These are phyloP conservation scores for Biston betularia DNA, from an alignment of 2,888 invertebrate genomes.

Conservation along the genomic window DNA sequence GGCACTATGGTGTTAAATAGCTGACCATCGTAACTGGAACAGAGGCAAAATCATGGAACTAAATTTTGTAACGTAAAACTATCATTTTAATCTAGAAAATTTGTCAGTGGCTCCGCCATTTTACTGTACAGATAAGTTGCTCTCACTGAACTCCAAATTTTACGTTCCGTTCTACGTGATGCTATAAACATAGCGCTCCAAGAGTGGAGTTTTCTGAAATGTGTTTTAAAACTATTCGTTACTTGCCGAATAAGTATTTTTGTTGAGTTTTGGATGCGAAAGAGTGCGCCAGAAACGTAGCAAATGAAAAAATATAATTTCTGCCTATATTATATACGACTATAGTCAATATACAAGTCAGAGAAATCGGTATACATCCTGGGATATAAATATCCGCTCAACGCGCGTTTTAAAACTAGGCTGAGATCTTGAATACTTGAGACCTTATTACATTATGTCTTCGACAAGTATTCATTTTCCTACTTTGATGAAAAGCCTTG, in stretches of 20 bases:
- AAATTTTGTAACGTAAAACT: neutral
- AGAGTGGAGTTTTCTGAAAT: conserved; percentile 4
- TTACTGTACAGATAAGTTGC: neutral
- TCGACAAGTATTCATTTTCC: too few relatives aligned
- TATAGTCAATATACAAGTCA: too few relatives aligned
- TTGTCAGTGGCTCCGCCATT: neutral
- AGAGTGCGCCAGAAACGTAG: too few relatives aligned
- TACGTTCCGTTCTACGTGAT: conserved; percentile 26
- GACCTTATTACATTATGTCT: too few relatives aligned
- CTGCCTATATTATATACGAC: too few relatives aligned
- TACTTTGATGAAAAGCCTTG: too few relatives aligned
- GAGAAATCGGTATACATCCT: too few relatives aligned
- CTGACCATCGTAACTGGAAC: neutral
- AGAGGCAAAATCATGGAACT: neutral
- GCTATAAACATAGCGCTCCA: conserved; percentile 21
- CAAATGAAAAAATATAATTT: too few relatives aligned
- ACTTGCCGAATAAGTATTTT: conserved; percentile 1
- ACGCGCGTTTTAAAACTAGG: too few relatives aligned
- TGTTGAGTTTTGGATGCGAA: neutral
- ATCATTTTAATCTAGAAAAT: neutral
- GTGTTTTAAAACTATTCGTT: conserved; percentile 7
- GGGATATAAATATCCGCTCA: too few relatives aligned
- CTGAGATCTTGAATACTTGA: too few relatives aligned
- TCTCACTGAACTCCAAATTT: conserved; percentile 14
- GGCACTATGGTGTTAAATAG: neutral